Evolutionary conservation across 2,888 invertebrate species (phyloP).

Genomic region (Antheraea assamensis): DNA sequence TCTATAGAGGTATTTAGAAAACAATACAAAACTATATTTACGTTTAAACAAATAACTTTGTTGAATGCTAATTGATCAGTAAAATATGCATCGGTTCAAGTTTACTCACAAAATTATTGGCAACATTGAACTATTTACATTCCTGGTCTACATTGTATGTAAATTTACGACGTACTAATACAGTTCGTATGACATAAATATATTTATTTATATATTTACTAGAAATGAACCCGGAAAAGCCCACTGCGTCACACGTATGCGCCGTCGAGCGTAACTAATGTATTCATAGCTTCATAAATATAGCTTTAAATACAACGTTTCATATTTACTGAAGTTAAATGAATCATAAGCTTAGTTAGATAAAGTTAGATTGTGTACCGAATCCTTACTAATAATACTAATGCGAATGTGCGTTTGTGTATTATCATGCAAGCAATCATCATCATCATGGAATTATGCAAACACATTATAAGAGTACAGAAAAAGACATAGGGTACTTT

Average conservation of each 20-base stretch:
- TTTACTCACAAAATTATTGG: not conserved
- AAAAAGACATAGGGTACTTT: no score
- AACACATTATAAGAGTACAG: no score
- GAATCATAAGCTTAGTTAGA: not conserved
- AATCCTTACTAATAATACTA: not conserved
- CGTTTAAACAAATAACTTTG: no score
- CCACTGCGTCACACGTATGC: not conserved
- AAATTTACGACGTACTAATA: not conserved
- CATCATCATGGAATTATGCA: not conserved
- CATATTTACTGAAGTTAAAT: not conserved
- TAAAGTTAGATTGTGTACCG: not conserved
- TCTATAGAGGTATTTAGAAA: no score
- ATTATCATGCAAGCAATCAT: no score
- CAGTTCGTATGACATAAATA: not conserved
- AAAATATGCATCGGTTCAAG: not conserved
- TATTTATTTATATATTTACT: not conserved
- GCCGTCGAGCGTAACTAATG: not conserved
- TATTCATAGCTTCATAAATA: constrained; percentile 9
- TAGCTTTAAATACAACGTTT: not conserved
- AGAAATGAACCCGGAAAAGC: constrained; percentile 7
- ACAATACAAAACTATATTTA: no score
- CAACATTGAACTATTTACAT: not conserved
- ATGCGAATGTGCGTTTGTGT: not conserved
- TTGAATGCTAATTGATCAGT: no score
- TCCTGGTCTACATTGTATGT: constrained; percentile 2